These are phyloP conservation scores for Latrodectus geometricus DNA, from an alignment of 1,140 invertebrate species.

Conservation along the genomic window DNA sequence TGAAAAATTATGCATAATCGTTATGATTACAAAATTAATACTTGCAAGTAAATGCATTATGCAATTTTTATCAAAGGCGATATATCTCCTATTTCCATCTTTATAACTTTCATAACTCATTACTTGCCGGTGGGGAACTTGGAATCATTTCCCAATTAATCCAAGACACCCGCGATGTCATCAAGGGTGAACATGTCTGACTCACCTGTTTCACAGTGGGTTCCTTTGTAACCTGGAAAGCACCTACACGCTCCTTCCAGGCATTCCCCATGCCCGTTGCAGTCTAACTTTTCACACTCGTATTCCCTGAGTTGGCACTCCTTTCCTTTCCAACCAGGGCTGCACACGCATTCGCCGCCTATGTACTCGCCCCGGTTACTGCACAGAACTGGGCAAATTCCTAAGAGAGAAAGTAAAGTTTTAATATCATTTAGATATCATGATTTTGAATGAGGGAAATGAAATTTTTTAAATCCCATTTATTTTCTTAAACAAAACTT, in stretches of 20 bases:
- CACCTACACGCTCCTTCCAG: constrained; percentile 89
- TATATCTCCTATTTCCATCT: too few relatives aligned
- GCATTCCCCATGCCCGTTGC: constrained; percentile 90
- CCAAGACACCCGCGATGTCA: not conserved
- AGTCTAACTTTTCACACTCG: constrained; percentile 92
- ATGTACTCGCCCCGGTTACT: constrained; percentile 95
- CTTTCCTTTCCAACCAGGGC: constrained; percentile 96
- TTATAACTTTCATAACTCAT: too few relatives aligned
- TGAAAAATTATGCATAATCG: too few relatives aligned
- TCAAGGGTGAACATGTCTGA: not conserved
- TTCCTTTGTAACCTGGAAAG: constrained; percentile 88
- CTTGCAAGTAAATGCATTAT: too few relatives aligned
- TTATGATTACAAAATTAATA: too few relatives aligned
- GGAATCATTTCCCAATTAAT: not conserved
- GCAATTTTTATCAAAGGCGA: too few relatives aligned
- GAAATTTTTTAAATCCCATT: too few relatives aligned
- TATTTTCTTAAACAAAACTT: too few relatives aligned
- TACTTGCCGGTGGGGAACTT: not conserved
- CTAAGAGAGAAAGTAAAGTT: constrained; percentile 71
- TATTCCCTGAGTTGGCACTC: constrained; percentile 93
- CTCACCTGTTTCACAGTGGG: constrained; percentile 76
- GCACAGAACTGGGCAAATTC: constrained; percentile 95
- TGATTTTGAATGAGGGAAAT: not conserved
- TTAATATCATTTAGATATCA: not conserved
- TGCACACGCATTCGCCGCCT: constrained; percentile 94